Base-by-base conservation (phyloP, 2,113 vertebrate species). In the Odocoileus virginianus region DNA sequence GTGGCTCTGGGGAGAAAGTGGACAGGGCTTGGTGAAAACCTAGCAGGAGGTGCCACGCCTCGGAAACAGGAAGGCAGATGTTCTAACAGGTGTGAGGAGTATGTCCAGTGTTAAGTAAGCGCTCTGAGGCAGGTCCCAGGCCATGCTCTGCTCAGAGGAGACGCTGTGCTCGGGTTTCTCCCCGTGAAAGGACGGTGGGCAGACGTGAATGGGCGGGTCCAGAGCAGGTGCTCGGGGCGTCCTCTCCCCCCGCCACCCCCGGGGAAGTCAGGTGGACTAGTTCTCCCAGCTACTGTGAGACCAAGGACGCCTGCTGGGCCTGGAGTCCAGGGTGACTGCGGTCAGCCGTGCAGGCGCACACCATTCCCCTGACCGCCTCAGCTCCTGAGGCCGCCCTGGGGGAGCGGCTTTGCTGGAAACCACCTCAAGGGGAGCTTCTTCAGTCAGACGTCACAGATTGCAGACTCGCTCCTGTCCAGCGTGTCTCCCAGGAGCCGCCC, bases 181-280 rank as follows among this genome's bases (percentile, higher is more conserved):
- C 21, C 2, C 1, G 1, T 3, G 71, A 14, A 21, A 25, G 6
- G 21, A 25, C 3, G 36, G 36, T 27, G 21, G 12, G 40, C 71
- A 27, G 40, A 4, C 12, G 19, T 2, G 23, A 43, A 36, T 2
- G 71, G 40, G 36, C 23, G 6, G 23, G 6, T 15, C 23, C 40
- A 2, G 74, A 71, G 67, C 8, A 0, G 3, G 14, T 8, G 0
- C 33, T 17, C 28, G 7, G 33, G 19, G 33, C 8, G 4, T 11
- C 19, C 17, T 43, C 3, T 17, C 16, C 60, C 7, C 33, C 3
- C 6, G 2, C 27, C 21, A 4, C 7, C 61, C 21, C 60, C 25
- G 12, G 58, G 58, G 40, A 21, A 28, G 33, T 10, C n/a, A 33
- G 7, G 64, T 8, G 8, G 17, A 5, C 64, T 21, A 4, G 64